Conservation (phyloP, 2,113 vertebrate genomes). For the Phycodurus eques region DNA sequence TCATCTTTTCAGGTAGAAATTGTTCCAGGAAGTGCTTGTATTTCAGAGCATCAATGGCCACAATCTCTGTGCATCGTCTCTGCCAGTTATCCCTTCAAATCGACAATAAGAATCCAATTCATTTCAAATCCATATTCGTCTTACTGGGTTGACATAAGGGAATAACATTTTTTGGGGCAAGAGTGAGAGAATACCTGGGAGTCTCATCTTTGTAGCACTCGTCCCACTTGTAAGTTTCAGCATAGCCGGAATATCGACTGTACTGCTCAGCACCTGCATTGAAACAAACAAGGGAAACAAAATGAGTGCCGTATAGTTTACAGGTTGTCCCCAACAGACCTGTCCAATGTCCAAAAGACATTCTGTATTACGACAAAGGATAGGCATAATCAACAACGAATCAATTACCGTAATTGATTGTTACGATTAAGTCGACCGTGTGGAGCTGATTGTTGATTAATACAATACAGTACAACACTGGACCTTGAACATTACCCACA, state of each 20-base stretch:
- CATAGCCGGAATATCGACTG: conserved; percentile 93
- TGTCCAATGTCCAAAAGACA: too few species aligned
- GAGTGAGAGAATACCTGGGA: conserved; percentile 48
- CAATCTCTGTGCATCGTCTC: conserved; percentile 89
- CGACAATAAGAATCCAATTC: background rate
- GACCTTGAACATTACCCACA: too few species aligned
- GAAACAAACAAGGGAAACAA: background rate
- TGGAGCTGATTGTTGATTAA: too few species aligned
- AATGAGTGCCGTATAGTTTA: too few species aligned
- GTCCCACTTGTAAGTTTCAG: conserved; percentile 85
- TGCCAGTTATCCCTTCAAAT: conserved; percentile 87
- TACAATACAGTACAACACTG: too few species aligned
- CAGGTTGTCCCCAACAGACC: too few species aligned
- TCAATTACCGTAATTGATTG: too few species aligned
- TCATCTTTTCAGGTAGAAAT: conserved; percentile 89
- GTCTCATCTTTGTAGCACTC: conserved; percentile 52
- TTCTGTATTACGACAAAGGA: too few species aligned
- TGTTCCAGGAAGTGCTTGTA: conserved; percentile 89
- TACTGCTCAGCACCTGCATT: conserved; percentile 88
- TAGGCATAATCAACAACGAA: too few species aligned
- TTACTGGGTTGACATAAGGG: background rate
- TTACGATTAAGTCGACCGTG: too few species aligned
- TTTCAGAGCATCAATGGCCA: conserved; percentile 91
- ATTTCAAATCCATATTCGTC: background rate
- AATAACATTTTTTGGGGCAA: background rate